Evolutionary conservation across 2,797 vertebrate species (phyloP).

Genomic region (Mastacembelus armatus): DNA sequence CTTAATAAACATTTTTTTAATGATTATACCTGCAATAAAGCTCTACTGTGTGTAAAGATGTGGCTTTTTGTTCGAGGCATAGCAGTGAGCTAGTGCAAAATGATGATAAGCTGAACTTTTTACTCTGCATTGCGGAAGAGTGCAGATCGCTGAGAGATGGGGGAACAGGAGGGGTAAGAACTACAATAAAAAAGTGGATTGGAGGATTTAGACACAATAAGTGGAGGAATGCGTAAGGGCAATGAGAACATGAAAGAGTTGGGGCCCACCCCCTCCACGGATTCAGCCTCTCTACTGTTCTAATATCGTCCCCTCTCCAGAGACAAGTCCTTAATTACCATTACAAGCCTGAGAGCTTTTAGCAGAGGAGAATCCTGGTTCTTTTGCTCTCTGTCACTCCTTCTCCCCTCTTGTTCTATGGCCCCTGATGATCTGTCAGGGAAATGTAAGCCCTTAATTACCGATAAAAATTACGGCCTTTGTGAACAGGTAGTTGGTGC

Average conservation of each 20-base stretch:
- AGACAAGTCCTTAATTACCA: conserved; percentile 78
- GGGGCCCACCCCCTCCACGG: conserved; percentile 37
- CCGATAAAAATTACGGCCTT: conserved; percentile 75
- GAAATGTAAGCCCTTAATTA: conserved; percentile 85
- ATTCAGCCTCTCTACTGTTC: conserved; percentile 59
- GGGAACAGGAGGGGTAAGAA: conserved; percentile 17
- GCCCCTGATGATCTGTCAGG: conserved; percentile 71
- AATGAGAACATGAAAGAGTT: conserved; percentile 61
- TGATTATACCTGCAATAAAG: background rate
- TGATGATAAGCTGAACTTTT: conserved; percentile 47
- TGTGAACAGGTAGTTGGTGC: conserved; percentile 80
- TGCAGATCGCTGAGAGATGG: conserved; percentile 35
- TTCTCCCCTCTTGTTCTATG: conserved; percentile 73
- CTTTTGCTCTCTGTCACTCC: conserved; percentile 56
- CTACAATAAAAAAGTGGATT: conserved; percentile 31
- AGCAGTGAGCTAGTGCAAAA: conserved; percentile 39
- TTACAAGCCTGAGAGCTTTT: conserved; percentile 76
- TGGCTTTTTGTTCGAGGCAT: conserved; percentile 15
- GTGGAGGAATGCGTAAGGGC: conserved; percentile 51
- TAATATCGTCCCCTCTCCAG: conserved; percentile 72
- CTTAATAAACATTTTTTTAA: background rate
- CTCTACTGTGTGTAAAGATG: background rate
- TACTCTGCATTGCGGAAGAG: conserved; percentile 66
- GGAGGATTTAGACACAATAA: conserved; percentile 51
- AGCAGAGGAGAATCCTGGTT: conserved; percentile 69